Conservation (phyloP, 1,140 invertebrate genomes). For the Portunus trituberculatus region DNA sequence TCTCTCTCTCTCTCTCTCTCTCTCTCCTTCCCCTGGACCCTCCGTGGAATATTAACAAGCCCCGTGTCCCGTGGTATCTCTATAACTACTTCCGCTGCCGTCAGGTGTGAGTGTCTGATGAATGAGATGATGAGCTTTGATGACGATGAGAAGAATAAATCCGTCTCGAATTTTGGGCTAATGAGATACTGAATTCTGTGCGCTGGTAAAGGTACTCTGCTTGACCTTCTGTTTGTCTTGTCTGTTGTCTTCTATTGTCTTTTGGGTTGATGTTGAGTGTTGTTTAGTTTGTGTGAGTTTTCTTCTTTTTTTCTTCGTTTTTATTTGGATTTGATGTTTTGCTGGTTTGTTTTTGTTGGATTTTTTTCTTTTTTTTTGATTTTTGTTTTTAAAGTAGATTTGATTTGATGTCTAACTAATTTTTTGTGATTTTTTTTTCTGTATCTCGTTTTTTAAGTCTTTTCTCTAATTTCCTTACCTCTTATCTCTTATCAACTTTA, state of each 20-base stretch:
- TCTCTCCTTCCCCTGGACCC: neutral
- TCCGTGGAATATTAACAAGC: neutral
- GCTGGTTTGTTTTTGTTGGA: neutral
- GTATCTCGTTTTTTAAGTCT: neutral
- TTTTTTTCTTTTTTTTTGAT: neutral
- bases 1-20: neutral
- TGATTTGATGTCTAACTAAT: no score
- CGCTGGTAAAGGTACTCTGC: no score
- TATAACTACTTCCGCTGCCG: neutral
- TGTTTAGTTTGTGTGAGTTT: neutral
- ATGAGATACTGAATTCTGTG: no score
- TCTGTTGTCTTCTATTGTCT: no score
- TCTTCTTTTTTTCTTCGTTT: neutral
- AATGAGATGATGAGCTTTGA: neutral
- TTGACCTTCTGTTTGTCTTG: no score
- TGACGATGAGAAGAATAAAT: neutral
- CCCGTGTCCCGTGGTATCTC: neutral
- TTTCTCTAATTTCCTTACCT: no score
- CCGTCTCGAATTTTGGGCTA: neutral
- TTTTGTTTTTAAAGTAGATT: no score
- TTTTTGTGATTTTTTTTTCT: neutral
- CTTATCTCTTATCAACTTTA: no score
- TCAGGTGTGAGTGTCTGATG: neutral
- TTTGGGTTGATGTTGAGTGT: neutral
- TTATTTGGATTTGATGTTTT: neutral